phyloP scores from a whole-genome alignment of 2,888 invertebrate species.

The Pyrgus malvae region DNA sequence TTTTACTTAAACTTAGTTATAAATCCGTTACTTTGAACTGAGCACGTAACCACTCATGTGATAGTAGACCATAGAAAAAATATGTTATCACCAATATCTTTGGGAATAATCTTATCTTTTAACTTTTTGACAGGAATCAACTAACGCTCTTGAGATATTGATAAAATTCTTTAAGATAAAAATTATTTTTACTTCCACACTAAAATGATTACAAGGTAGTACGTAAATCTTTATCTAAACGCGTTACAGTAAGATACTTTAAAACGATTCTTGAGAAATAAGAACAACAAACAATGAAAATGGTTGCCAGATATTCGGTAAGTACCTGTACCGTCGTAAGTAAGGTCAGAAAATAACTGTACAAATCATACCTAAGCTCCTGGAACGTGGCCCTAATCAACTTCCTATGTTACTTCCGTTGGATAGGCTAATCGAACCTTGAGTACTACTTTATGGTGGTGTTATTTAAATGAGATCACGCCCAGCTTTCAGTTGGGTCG shows the following conservation, averaged over 20 bases:
- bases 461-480: constrained; percentile 49
- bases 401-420: constrained; percentile 36
- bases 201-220: not conserved
- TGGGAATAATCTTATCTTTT: constrained; percentile 13
- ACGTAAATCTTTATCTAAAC: not conserved
- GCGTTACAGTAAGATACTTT: too few relatives aligned
- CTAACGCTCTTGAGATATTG: constrained; percentile 16
- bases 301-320: too few relatives aligned
- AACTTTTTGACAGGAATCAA: constrained; percentile 22
- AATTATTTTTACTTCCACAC: not conserved
- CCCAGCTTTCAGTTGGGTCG: not conserved
- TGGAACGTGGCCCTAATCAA: constrained; percentile 32
- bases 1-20: too few relatives aligned
- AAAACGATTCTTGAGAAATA: too few relatives aligned
- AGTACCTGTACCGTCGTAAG: too few relatives aligned
- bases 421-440: constrained; percentile 50
- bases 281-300: too few relatives aligned
- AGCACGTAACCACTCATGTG: not conserved
- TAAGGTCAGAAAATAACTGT: too few relatives aligned
- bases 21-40: too few relatives aligned
- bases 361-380: too few relatives aligned
- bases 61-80: constrained; percentile 1
- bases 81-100: constrained; percentile 41
- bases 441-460: constrained; percentile 52
- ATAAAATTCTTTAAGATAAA: constrained; percentile 12